Evolutionary conservation across 2,888 invertebrate genomes (phyloP), one percentile per base, ranked within the genome.

Genomic region (Tinea trinotella): DNA sequence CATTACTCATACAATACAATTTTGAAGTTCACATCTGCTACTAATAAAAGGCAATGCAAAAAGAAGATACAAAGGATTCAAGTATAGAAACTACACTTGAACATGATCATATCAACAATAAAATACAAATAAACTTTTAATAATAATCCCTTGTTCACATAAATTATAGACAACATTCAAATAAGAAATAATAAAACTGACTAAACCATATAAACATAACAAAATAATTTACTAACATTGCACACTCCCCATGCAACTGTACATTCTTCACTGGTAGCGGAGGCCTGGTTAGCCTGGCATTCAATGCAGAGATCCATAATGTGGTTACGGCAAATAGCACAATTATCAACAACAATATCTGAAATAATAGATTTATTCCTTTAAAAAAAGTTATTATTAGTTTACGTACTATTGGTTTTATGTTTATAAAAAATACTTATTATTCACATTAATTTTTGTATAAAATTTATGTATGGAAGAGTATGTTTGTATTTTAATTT

Each of bases 171-270:
- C n/a, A n/a, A n/a, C n/a, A n/a, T n/a, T n/a, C n/a, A n/a, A n/a
- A n/a, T n/a, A 24, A 24, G 9, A 24, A 24, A 24, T 15, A 30
- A 19, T 24, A 53, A 19, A 56, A 56, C n/a, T 54, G 48, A 36
- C 44, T 46, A 17, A n/a, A n/a, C 19, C 9, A 24, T 40, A 7
- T 24, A 24, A 24, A 24, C 34, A 22, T 19, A 1, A 50, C 35
- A 36, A 17, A 1, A 49, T 44, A n/a, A n/a, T n/a, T n/a, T n/a
- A 61, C 72, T 85, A 89, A 95, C 95, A 89, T 99, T 99, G 74
- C 99, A 99, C 57, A 98, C 98, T 64, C 99, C 99, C 99, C 99
- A 99, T 56, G 99, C 99, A 7, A 99, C 99, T 59, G 98, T 99
- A 76, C 99, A 99, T 75, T 99, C 99, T 75, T 99, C 99, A 74